Evolutionary conservation across 2,797 vertebrate genomes (phyloP), one percentile per base, ranked within the genome.

Genomic region (Poecile montanus): DNA sequence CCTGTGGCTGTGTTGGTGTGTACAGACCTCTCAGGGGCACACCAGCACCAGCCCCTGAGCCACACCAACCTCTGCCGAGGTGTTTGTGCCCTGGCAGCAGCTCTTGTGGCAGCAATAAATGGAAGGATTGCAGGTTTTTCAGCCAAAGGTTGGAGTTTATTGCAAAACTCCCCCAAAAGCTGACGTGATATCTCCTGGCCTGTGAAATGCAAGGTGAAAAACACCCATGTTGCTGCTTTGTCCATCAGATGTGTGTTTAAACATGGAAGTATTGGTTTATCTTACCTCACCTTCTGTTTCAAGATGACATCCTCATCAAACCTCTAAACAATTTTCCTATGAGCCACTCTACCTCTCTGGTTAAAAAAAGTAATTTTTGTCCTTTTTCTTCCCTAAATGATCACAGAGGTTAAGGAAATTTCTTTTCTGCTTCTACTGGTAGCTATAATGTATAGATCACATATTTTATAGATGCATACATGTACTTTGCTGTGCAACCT

Each of bases 1-100:
- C 17, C n/a, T 0, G 1, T 34, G 66, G 50, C 65, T 93, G 56
- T 2, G 1, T 60, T 2, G 6, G 47, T 67, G 1, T 5, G 53
- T 42, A 21, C 48, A 63, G 75, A 63, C 8, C 42, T 78, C 3
- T 3, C 36, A 66, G 40, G 63, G 72, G 21, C n/a, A 40, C 42
- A 20, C 16, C 58, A 68, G 42, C 38, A 71, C 17, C 60, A 60
- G 23, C 16, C 8, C 6, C 51, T 87, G 47, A 42, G 47, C 54
- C 19, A 9, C 56, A 63, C 44, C 21, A 78, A 30, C 47, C 16
- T 62, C 45, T 78, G 67, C 56, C 4, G 6, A 42, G 67, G 21
- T 5, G 15, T 40, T 84, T 67, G 63, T 92, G 45, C 51, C 13
- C 50, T 26, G 22, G 48, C 23, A 84, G 21, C 29, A 88, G 5